phyloP scores from a whole-genome alignment of 2,888 invertebrate genomes.

The Zaprionus bogoriensis region DNA sequence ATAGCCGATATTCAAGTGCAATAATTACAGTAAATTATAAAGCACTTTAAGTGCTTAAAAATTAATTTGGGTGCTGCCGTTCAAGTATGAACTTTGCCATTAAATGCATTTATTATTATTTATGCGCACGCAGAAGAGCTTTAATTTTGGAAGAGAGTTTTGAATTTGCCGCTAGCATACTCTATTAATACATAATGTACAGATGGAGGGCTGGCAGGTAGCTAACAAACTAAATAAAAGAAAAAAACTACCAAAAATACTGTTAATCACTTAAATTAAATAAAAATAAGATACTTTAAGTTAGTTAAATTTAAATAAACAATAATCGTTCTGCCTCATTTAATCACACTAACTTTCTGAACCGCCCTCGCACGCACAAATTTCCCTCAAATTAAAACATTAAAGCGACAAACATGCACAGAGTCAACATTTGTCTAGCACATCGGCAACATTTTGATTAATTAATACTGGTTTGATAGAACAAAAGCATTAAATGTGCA shows the following conservation, averaged over 20 bases:
- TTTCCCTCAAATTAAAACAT: neutral
- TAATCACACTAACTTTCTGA: neutral
- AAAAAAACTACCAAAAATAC: too few species aligned
- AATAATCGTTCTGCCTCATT: too few species aligned
- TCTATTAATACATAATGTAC: neutral
- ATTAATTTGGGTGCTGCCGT: neutral
- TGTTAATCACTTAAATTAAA: too few species aligned
- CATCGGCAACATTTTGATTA: conserved; percentile 21
- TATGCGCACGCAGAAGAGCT: neutral
- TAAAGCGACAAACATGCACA: neutral
- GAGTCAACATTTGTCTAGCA: conserved; percentile 3
- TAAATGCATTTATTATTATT: neutral
- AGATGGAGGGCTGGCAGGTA: neutral
- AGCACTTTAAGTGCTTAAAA: neutral
- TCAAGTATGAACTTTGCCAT: neutral
- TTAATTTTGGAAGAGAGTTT: neutral
- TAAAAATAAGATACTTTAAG: too few species aligned
- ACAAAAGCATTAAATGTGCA: conserved; percentile 7
- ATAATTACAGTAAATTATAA: neutral
- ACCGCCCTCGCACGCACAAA: neutral
- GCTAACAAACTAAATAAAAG: neutral
- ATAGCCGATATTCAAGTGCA: too few species aligned
- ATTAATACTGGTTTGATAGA: conserved; percentile 24
- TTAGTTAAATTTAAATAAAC: too few species aligned
- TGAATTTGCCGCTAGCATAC: neutral